Evolutionary conservation across 2,888 invertebrate genomes (phyloP), one percentile per base, ranked within the genome.

Genomic region (Argyresthia albistria): DNA sequence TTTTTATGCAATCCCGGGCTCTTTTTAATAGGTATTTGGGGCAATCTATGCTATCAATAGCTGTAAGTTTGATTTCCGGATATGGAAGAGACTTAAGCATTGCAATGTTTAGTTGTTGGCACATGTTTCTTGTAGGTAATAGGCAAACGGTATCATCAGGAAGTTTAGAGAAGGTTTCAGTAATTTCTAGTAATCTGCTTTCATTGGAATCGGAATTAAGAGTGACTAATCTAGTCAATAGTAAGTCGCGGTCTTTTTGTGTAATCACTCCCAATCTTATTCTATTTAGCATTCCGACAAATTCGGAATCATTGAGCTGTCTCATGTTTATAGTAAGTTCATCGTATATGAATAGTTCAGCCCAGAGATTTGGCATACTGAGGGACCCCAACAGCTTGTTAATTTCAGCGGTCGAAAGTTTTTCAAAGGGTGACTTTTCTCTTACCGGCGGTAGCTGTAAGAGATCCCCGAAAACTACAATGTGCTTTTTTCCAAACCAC

Each of bases 391-490:
- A 39, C 25, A 57, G 59, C 53, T 65, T 66, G 35, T 60, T 52
- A 16, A 56, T 55, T 53, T 62, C 58, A 37, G 58, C 35, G 46
- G 55, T 54, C 6, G 59, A 54, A 45, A 70, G 53, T 56, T 60
- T 56, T 46, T 60, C 55, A 53, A 61, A 70, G 11, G 63, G 56
- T 8, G 66, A 64, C 37, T 60, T 52, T 57, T 66, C 61, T 48
- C 57, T 59, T 25, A 66, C 65, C 3, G 67, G 67, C 8, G 67
- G 67, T 9, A 69, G 58, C 56, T 70, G 68, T 25, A 70, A 55
- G 12, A 70, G 61, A 59, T 73, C 69, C 15, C 68, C 66, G 48
- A 70, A 60, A 7, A 69, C 49, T 25, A 69, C 10, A 46, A 69
- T 56, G 53, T 67, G 59, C 55, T 57, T 64, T 52, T 56, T 58